phyloP scores from a whole-genome alignment of 2,113 vertebrate genomes.

The Paedocypris sp. region DNA sequence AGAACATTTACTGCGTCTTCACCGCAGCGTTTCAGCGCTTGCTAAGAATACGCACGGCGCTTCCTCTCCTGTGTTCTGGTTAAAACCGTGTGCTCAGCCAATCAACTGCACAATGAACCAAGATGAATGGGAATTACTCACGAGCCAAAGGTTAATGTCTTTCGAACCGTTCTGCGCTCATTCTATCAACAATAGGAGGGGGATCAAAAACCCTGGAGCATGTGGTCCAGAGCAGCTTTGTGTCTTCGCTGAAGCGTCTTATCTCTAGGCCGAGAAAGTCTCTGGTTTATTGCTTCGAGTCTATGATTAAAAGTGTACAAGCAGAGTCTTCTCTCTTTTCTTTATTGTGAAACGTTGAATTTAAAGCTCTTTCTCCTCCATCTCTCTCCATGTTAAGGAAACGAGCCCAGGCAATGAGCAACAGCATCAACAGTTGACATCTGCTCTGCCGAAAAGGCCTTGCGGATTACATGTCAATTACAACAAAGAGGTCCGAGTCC shows the following conservation, averaged over 20 bases:
- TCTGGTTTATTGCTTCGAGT: not conserved
- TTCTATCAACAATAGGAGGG: slow-evolving; percentile 48
- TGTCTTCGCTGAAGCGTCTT: not conserved
- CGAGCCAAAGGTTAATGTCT: slow-evolving; percentile 52
- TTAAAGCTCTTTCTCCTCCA: not conserved
- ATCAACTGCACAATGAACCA: slow-evolving; percentile 35
- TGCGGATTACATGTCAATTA: slow-evolving; percentile 21
- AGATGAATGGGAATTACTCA: slow-evolving; percentile 43
- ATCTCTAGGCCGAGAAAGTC: not conserved
- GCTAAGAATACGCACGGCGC: not conserved
- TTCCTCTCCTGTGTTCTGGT: slow-evolving; percentile 4
- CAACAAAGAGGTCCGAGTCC: not conserved
- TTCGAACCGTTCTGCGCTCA: slow-evolving; percentile 35
- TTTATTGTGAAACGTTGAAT: not conserved
- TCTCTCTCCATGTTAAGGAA: not conserved
- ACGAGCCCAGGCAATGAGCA: slow-evolving; percentile 4
- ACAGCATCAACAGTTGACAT: slow-evolving; percentile 11
- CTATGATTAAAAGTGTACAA: not conserved
- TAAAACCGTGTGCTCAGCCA: slow-evolving; percentile 32
- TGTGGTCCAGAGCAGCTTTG: slow-evolving; percentile 6
- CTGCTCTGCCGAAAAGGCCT: slow-evolving; percentile 13
- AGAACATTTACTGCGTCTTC: too few relatives aligned
- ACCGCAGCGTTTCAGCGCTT: slow-evolving; percentile 15
- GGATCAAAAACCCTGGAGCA: slow-evolving; percentile 38
- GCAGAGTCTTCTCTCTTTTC: not conserved